Base-by-base conservation (phyloP, 1,140 invertebrate genomes). In the Ooceraea biroi region DNA sequence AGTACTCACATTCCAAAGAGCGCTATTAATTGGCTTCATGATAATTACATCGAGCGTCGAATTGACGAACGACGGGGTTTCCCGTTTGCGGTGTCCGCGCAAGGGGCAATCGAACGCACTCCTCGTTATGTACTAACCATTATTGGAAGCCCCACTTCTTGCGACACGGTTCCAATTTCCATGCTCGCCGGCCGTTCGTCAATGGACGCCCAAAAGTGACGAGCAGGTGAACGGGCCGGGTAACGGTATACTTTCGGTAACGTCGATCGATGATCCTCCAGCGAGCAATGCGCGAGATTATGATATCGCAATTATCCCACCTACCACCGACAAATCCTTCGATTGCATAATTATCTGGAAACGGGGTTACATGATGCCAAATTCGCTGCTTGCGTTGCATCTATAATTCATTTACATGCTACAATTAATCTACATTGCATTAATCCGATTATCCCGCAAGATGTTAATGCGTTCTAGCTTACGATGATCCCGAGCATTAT, bases 91-190 rank as follows among this genome's bases (percentile, higher is more conserved):
- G 25, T 27, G 11, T 60, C n/a, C 22, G 11, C 12, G 48, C 25
- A 58, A 50, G 57, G 19, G 58, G 27, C 44, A 27, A 60, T 11
- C 46, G 22, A n/a, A n/a, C 25, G 14, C 22, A 25, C 66, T 44
- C 25, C 55, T 84, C 57, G 65, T 86, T 50, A 65, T 66, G 61
- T 65, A 14, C 69, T 84, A 46, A 52, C 22, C 60, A 80, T 69
- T 74, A 72, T 60, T 85, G 72, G 60, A 82, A 74, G 85, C 74
- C 63, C 48, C 50, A 71, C 85, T 87, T 88, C 87, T 85, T 72
- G 30, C 65, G 76, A 85, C 87, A 86, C 60, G 83, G 87, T 88
- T 88, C 77, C 87, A 85, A 87, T 88, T 87, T 87, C 76, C 76
- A 83, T 84, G 74, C 46, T 44, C 36, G 58, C 41, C 63, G 30